Evolutionary conservation across 2,888 invertebrate genomes (phyloP).

Genomic region (Heliconius ismenius): DNA sequence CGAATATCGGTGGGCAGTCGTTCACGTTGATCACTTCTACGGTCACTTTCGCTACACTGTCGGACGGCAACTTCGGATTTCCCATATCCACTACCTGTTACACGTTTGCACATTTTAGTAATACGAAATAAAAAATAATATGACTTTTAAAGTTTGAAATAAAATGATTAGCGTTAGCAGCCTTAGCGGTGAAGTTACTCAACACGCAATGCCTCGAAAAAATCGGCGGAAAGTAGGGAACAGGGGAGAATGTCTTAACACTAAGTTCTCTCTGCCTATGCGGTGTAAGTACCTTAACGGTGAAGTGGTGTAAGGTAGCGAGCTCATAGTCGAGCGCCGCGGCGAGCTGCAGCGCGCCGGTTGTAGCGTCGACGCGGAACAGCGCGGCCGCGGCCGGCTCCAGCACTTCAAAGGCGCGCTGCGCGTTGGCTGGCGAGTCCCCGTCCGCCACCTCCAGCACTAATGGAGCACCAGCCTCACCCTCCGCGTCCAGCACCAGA

Average conservation of each 20-base stretch:
- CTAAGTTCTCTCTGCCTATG: too few relatives aligned
- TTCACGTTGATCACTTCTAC: conserved; percentile 92
- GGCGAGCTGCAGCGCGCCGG: conserved; percentile 91
- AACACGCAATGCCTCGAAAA: too few relatives aligned
- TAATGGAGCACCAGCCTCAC: conserved; percentile 87
- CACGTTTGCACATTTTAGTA: background rate
- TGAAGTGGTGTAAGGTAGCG: conserved; percentile 86
- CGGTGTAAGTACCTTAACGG: conserved; percentile 84
- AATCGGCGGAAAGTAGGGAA: too few relatives aligned
- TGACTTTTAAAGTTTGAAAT: too few relatives aligned
- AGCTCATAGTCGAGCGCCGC: conserved; percentile 91
- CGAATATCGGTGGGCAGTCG: conserved; percentile 93
- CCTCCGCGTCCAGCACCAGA: conserved; percentile 76
- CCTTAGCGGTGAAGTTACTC: too few relatives aligned
- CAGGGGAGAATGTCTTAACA: too few relatives aligned
- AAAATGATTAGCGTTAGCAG: too few relatives aligned
- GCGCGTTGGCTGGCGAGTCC: conserved; percentile 93
- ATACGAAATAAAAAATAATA: too few relatives aligned
- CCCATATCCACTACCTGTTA: conserved; percentile 89
- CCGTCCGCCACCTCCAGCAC: conserved; percentile 92
- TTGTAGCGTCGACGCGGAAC: conserved; percentile 93
- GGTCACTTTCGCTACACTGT: conserved; percentile 88
- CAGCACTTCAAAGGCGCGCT: conserved; percentile 91
- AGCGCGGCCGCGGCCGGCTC: conserved; percentile 89
- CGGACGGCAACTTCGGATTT: conserved; percentile 89